Evolutionary conservation across 2,113 vertebrate genomes (phyloP).

Genomic region (Otocyon megalotis): DNA sequence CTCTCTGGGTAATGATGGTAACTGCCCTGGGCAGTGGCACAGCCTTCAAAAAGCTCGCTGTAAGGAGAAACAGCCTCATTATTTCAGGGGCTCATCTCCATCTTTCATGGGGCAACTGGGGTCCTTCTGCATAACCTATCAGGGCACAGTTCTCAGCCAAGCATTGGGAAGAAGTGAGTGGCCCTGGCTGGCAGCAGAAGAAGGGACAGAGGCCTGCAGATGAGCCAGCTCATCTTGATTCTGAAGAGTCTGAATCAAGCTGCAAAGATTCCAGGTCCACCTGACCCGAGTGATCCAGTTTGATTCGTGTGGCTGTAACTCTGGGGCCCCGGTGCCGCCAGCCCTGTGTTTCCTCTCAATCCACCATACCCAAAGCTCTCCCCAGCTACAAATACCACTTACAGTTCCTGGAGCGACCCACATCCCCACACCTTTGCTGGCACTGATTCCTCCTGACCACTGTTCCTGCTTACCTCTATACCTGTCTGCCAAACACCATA

Average conservation of each 20-base stretch:
- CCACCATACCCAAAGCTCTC: neutral
- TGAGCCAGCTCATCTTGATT: neutral
- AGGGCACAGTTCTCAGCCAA: constrained; percentile 21
- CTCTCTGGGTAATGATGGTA: constrained; percentile 15
- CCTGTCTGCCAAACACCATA: neutral
- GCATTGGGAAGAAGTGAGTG: neutral
- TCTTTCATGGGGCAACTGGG: constrained; percentile 66
- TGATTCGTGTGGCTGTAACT: neutral
- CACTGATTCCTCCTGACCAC: neutral
- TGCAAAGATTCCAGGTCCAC: neutral
- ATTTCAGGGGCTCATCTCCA: constrained; percentile 51
- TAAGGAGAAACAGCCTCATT: constrained; percentile 61
- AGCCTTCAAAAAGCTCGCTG: constrained; percentile 20
- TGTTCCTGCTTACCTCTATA: neutral
- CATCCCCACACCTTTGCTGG: too few relatives aligned
- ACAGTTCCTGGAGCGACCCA: neutral
- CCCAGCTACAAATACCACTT: neutral
- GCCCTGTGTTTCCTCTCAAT: neutral
- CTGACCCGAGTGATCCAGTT: neutral
- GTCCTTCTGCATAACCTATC: constrained; percentile 59
- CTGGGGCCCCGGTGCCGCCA: neutral
- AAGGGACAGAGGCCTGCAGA: too few relatives aligned
- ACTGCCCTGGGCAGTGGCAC: neutral
- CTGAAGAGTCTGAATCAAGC: neutral
- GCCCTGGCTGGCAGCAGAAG: neutral